Evolutionary conservation across 1,140 invertebrate species (phyloP), one percentile per base, ranked within the genome.

Genomic region (Zaprionus lachaisei): DNA sequence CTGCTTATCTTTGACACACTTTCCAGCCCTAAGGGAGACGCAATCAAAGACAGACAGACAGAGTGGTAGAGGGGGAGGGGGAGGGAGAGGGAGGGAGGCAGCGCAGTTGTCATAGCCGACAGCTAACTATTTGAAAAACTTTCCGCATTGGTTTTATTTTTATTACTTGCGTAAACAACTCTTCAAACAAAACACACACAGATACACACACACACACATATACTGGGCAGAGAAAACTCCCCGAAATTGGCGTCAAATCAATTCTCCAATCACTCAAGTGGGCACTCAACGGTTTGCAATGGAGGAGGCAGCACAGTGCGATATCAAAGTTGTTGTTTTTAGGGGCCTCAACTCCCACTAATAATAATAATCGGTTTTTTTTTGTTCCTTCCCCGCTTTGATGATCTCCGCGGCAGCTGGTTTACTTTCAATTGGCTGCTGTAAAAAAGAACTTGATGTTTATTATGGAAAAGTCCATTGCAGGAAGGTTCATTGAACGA

Each of bases 401-500:
- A 66, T 65, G 82, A 82, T 71, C 51, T 57, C 68, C 57, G 71
- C 73, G 55, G 83, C 78, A 80, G 75, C 75, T 77, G 81, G 78
- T 68, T 73, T 58, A 56, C 75, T 72, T 75, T 77, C 83, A 80
- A 87, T 87, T 77, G 80, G 47, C 71, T 79, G 79, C 60, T 70
- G 51, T 85, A 85, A 81, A 76, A 67, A 81, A 72, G 17, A 47
- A 47, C n/a, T 75, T 54, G 58, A 84, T 87, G 84, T 87, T 87
- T 87, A 90, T 89, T 89, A 83, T 75, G 84, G 51, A 80, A 63
- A 81, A 81, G 78, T 84, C 81, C 81, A 79, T 6, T 22, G 47
- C 47, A 51, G 26, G 64, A 55, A 76, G 71, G 84, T 87, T 87
- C 84, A 87, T 76, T 84, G 85, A 89, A 84, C 84, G 84, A 38